A percentile compares a stretch with the other conserved stretches of the same genome.
phyloP scores from a whole-genome alignment of 1,140 invertebrate genomes.

The Atta cephalotes region DNA sequence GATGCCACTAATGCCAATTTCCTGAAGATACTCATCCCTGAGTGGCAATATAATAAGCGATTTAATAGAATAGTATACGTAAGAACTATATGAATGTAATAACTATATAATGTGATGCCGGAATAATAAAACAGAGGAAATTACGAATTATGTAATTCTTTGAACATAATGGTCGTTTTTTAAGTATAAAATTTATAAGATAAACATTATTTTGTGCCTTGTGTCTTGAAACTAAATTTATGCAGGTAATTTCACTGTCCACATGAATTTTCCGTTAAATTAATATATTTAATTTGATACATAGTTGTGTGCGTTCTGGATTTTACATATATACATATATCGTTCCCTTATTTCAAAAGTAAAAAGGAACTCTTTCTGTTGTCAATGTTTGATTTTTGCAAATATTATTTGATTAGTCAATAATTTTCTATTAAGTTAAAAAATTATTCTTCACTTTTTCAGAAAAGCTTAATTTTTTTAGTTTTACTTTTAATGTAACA shows the following conservation, averaged over 20 bases:
- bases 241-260: neutral
- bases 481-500: too few relatives aligned
- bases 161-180: neutral
- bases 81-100: neutral
- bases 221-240: neutral
- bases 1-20: slow-evolving; percentile 35
- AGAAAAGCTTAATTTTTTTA: too few relatives aligned
- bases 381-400: too few relatives aligned
- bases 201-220: neutral
- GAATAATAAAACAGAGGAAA: slow-evolving; percentile 38
- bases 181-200: neutral
- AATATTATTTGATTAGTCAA: too few relatives aligned
- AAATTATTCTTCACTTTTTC: too few relatives aligned
- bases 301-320: too few relatives aligned
- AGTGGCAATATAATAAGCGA: slow-evolving; percentile 28
- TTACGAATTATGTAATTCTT: neutral
- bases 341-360: too few relatives aligned
- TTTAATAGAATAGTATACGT: neutral
- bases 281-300: neutral
- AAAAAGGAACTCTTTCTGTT: too few relatives aligned
- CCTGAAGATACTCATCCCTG: slow-evolving; percentile 12
- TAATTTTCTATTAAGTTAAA: too few relatives aligned
- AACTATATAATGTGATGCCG: neutral
- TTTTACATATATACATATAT: neutral
- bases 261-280: neutral